These are phyloP conservation scores for Natator depressus DNA, from an alignment of 2,113 vertebrate genomes.

Conservation along the genomic window DNA sequence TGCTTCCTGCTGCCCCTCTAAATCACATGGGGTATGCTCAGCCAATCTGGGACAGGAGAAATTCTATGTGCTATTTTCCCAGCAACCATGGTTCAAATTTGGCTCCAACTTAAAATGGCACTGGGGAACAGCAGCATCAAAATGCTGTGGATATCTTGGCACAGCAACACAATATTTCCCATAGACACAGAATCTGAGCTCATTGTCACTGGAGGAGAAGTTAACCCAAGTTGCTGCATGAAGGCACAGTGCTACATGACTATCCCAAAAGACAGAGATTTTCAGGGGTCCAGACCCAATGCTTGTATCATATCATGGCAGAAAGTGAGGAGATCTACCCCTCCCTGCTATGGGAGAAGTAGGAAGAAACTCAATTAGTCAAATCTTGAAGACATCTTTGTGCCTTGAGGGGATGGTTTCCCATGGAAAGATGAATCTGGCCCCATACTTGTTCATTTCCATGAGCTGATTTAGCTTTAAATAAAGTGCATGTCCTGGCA, in stretches of 20 bases:
- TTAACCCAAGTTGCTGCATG: background rate
- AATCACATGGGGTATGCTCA: background rate
- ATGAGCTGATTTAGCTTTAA: background rate
- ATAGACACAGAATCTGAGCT: background rate
- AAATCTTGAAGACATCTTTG: background rate
- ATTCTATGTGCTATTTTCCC: background rate
- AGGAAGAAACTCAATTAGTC: background rate
- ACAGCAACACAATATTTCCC: slow-evolving; percentile 8
- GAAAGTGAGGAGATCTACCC: background rate
- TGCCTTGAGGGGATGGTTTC: background rate
- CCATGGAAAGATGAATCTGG: background rate
- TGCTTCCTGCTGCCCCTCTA: background rate
- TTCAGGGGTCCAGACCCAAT: background rate
- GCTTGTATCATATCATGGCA: background rate
- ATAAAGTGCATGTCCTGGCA: background rate
- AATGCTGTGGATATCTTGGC: slow-evolving; percentile 14
- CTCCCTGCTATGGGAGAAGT: background rate
- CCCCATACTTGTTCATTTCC: background rate
- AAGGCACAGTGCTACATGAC: background rate
- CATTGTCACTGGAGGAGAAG: background rate
- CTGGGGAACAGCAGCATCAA: background rate
- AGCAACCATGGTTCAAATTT: background rate
- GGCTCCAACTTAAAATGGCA: background rate
- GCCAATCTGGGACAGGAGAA: background rate
- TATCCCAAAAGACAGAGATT: background rate